Base-by-base conservation (phyloP, 2,888 invertebrate genomes). In the Heliconius cydno region DNA sequence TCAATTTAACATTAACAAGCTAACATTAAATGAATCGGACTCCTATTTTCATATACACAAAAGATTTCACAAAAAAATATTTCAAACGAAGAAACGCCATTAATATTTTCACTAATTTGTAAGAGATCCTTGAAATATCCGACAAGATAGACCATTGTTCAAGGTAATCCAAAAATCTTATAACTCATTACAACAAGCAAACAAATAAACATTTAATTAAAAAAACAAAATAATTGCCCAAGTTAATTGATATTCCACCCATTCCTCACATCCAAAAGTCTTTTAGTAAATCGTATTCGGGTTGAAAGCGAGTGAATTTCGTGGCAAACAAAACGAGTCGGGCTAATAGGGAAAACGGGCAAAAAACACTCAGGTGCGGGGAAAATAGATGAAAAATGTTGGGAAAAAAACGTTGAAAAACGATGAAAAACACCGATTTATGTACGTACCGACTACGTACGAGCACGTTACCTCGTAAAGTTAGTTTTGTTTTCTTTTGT, bases 291-390 rank as follows among this genome's bases (percentile, higher is more conserved):
- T 85, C 85, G 83, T 79, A 84, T 82, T 82, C 83, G 77, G 82
- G 79, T 80, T 82, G 84, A 85, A 84, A 85, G 82, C 83, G 83
- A 83, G 84, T 84, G 85, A 86, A 86, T 85, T 87, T 87, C 87
- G 85, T 85, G 86, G 85, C 85, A 86, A 86, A 86, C 84, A 85
- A 86, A 86, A 86, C 82, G 81, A 81, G 77, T 75, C 72, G 78
- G 25, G 81, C 83, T 83, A 82, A 84, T 81, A 82, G 80, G 78
- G 77, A 81, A 81, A 81, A 80, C 79, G 82, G 81, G 76, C 73
- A 81, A 80, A 83, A 83, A 82, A 84, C 63, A 65, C 57, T 73
- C 76, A 67, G 57, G 76, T 78, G 76, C 79, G 63, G 76, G 60
- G 76, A 80, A 79, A 82, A 80, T 77, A 81, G 83, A 83, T 60